Base-by-base conservation (phyloP, 2,113 vertebrate species). In the Noturus placidus region DNA sequence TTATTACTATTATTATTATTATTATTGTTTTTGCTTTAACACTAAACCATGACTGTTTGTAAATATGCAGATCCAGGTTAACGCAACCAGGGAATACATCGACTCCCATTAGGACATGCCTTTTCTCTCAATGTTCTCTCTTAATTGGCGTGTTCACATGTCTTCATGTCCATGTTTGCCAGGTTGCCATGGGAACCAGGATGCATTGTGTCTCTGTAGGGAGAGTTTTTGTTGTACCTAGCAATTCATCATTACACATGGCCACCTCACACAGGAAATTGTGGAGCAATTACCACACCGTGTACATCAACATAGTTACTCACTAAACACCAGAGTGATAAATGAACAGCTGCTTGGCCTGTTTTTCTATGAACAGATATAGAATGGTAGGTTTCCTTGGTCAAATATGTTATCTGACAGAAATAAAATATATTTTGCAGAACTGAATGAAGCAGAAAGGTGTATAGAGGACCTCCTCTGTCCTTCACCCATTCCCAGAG, bases 101-200 rank as follows among this genome's bases (percentile, higher is more conserved):
- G 56, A 70, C 63, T 76, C 84, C 86, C 87, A 79, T 63, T 82
- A 67, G 87, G 56, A 22, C 74, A 77, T 63, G 42, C 17, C 19
- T 69, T 20, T 85, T 85, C 67, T 22, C 84, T 57, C 57, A 57
- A 61, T 61, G 38, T 86, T 88, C 83, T 57, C 35, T 54, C 57
- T 87, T 92, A 91, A 93, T 94, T 91, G 87, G 89, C 65, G 82
- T 30, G 88, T 83, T 92, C 90, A 89, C 72, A 82, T 84, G 84
- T 83, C 38, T 81, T 57, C 86, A 67, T 61, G 33, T 30, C 70
- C 85, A 89, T 91, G 90, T 92, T 93, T 90, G 20, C 50, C 72
- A 86, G 22, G 84, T 90, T 89, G 84, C 72, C 52, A 85, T 85
- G 27, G 84, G 25, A 70, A 85, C 84, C 69, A 61, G 6, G 27